phyloP scores from a whole-genome alignment of 2,113 vertebrate genomes.

The Percopsis transmontana region DNA sequence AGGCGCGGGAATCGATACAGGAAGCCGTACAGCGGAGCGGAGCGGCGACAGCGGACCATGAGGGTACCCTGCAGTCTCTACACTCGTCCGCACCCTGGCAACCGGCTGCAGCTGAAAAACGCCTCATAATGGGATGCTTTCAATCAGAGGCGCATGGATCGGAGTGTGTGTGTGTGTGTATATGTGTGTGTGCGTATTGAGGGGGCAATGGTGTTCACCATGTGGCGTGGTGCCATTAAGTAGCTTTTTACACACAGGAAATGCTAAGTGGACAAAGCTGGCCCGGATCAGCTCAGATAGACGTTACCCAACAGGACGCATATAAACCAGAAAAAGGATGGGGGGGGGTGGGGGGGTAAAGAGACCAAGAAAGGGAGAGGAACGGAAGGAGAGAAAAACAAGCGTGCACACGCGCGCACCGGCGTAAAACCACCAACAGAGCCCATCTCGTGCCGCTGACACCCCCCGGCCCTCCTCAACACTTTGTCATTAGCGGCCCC shows the following conservation, averaged over 20 bases:
- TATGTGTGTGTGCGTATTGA: neutral
- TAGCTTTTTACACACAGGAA: conserved; percentile 67
- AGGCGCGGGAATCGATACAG: conserved; percentile 72
- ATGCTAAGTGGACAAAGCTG: conserved; percentile 69
- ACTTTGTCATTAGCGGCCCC: conserved; percentile 70
- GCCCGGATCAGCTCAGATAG: conserved; percentile 56
- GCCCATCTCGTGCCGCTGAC: conserved; percentile 48
- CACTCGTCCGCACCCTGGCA: conserved; percentile 35
- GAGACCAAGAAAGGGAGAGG: neutral
- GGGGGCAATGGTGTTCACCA: conserved; percentile 46
- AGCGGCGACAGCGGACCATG: conserved; percentile 47
- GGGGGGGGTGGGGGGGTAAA: neutral
- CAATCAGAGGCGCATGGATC: conserved; percentile 47
- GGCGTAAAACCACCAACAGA: conserved; percentile 61
- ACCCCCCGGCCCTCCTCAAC: conserved; percentile 56
- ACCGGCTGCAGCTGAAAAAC: conserved; percentile 43
- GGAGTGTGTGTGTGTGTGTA: conserved; percentile 19
- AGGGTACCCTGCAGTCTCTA: conserved; percentile 52
- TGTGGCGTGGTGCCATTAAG: conserved; percentile 60
- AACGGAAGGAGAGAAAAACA: neutral
- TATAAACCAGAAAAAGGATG: conserved; percentile 45
- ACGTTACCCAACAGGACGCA: conserved; percentile 56
- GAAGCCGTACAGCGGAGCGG: conserved; percentile 69
- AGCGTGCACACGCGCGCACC: neutral
- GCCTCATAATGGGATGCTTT: conserved; percentile 69